Base-by-base conservation (phyloP, 2,888 invertebrate genomes). In the Mimumesa dahlbomi region DNA sequence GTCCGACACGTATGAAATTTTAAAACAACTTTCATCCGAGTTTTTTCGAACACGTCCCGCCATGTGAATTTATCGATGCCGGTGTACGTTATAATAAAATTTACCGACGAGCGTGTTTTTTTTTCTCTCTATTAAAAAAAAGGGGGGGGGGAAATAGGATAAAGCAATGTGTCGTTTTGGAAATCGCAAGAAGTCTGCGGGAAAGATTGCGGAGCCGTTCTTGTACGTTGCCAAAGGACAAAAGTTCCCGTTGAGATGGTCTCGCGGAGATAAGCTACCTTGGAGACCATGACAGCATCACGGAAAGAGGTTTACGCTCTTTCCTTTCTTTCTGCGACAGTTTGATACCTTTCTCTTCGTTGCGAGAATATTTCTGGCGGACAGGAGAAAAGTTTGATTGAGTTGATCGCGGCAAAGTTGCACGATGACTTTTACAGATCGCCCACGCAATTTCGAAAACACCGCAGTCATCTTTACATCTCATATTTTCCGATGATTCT, bases 341-440 rank as follows among this genome's bases (percentile, higher is more conserved):
- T 13, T 14, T 31, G 16, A 2, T 4, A 1, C 13, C 16, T 16
- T 9, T 18, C 4, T 40, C 9, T 40, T 18, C 4, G 11, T 18
- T 16, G 16, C 16, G 5, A 18, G 18, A 40, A 40, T 18, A 40
- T 40, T 40, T 9, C 16, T 5, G 4, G 11, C 4, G 4, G 18
- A 6, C 6, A 14, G 40, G 13, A 5, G 14, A 19, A 36, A 69
- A 59, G 54, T 66, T 66, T 52, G 65, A 65, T 65, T 21, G 65
- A 52, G 38, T 58, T 42, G 36, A 58, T 38, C 40, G 57, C 45
- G 48, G n/a, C 6, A 43, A 43, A 54, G 43, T 16, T 54, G 29
- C n/a, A n/a, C 45, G 65, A 69, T 59, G 48, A 36, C 21, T 49
- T 7, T 50, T 40, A 43, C 42, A 31, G 53, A 31, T 36, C 11